These are phyloP conservation scores for Siphlonurus alternatus DNA, from an alignment of 2,888 invertebrate genomes.

Conservation along the genomic window DNA sequence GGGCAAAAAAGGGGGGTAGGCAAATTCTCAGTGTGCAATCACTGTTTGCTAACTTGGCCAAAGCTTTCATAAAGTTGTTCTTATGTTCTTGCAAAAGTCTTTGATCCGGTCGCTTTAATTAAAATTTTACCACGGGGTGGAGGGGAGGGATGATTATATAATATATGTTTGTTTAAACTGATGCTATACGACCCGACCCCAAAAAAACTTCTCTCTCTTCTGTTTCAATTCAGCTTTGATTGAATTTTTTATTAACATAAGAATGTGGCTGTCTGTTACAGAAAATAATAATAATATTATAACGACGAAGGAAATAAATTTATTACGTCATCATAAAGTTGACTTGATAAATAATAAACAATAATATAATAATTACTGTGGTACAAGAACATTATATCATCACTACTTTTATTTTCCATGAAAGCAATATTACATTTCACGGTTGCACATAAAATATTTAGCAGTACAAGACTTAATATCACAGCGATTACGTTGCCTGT, in stretches of 20 bases:
- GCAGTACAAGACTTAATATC: too few relatives aligned
- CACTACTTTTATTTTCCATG: too few relatives aligned
- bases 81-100: not conserved
- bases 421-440: not conserved
- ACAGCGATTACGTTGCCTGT: too few relatives aligned
- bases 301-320: not conserved
- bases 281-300: not conserved
- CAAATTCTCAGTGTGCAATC: not conserved
- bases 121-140: not conserved
- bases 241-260: too few relatives aligned
- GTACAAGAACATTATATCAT: too few relatives aligned
- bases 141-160: not conserved
- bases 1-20: not conserved
- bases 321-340: too few relatives aligned
- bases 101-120: not conserved
- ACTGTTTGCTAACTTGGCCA: not conserved
- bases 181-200: not conserved
- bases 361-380: too few relatives aligned
- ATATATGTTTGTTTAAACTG: not conserved
- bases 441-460: not conserved
- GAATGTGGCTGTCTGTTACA: not conserved
- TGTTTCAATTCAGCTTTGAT: too few relatives aligned
- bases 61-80: not conserved
- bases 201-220: not conserved
- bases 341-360: too few relatives aligned